Base-by-base conservation (phyloP, 2,888 invertebrate genomes). In the Omphaloscelis lunosa region DNA sequence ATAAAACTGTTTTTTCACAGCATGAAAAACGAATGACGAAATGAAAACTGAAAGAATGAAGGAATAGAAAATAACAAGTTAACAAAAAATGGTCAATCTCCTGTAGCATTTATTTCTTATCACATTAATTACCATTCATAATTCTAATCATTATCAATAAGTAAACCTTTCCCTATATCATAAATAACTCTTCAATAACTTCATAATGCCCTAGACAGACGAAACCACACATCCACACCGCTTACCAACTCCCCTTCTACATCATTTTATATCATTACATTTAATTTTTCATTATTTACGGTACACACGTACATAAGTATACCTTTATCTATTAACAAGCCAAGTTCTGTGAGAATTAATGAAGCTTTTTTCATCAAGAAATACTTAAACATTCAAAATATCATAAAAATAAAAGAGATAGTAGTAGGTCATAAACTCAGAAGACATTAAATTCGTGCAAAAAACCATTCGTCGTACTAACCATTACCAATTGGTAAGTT, bases 161-260 rank as follows among this genome's bases (percentile, higher is more conserved):
- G 1, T 20, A 27, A 65, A 20, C 20, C 6, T n/a, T 45, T 27
- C 3, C 11, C 45, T 12, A 20, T 7, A 12, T 65, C 11, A 27
- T 27, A 58, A 1, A 69, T 5, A 27, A 41, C 27, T 23, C 29
- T 56, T 34, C 7, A 53, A 45, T 53, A 73, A n/a, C 73, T 66
- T 29, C 20, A 6, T 70, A 34, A 71, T 29, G 5, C 27, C 48
- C 27, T 27, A 74, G 74, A 67, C 67, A 51, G 66, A 67, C 20
- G 4, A 39, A 79, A 58, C 61, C 61, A 81, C 76, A 81, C 15
- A 61, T 29, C 41, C 27, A 3, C 72, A 69, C 82, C 69, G 83
- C 86, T 84, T 29, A 61, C 29, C 1, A 0, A 15, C n/a, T 39
- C 20, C 58, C n/a, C 27, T 58, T 58, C 15, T 1, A 27, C 7